Base-by-base conservation (phyloP, 1,140 invertebrate genomes). In the Megathymus violae region DNA sequence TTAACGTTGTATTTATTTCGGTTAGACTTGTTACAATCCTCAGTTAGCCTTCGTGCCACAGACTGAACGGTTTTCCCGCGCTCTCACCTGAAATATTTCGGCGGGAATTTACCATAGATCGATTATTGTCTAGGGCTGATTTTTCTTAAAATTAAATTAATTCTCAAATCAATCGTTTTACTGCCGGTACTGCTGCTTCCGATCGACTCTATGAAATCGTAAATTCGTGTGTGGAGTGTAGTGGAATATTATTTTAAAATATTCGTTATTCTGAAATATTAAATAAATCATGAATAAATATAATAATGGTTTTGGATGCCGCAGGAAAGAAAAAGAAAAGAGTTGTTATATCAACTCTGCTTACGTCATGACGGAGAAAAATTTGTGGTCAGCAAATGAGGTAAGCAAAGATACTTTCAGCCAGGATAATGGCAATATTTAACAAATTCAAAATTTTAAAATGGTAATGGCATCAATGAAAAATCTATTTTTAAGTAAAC, bases 341-440 rank as follows among this genome's bases (percentile, higher is more conserved):
- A 44, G 65, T 51, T 63, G 61, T 17, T 79, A 74, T 50, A 54
- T 67, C 27, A 79, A 79, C 50, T 66, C 63, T 41, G 76, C 67
- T 10, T 79, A 74, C 54, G 74, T 74, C 27, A 56, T 72, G 52
- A 67, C 74, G n/a, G 76, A 79, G 36, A 74, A 72, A 67, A 67
- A 61, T 67, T 40, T 68, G 19, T 56, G 67, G 64, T 62, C 59
- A 31, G 19, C 56, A 14, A 38, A 62, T 54, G 68, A 70, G 76
- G 76, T 79, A 46, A 27, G 62, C 22, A 40, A 36, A 11, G 13
- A 17, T 22, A 25, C 51, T 51, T 41, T 46, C 51, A 59, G 17
- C 25, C 40, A 41, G 47, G 41, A 48, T 46, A 14, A 1, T 36
- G 17, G 10, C 13, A 40, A 47, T 16, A 13, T 56, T 36, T n/a